Evolutionary conservation across 2,888 invertebrate species (phyloP), one percentile per base, ranked within the genome.

Genomic region (Eilema caniola): DNA sequence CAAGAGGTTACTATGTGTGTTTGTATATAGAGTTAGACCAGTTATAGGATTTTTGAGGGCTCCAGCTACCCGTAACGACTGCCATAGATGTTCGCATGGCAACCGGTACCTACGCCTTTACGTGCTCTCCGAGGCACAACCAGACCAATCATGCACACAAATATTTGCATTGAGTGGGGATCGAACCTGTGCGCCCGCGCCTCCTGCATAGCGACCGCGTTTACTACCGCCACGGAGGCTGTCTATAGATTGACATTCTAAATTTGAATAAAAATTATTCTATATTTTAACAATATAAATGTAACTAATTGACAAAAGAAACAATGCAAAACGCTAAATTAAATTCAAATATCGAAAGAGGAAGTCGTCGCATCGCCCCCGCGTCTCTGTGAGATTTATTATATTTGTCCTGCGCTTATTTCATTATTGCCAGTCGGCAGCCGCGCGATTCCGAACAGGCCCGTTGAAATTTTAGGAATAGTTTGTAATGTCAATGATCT

Each of bases 301-400:
- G 89, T 72, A 75, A 90, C 14, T 20, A 53, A 89, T 89, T 90
- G 90, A 90, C 90, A 90, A 90, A 90, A 88, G 86, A 87, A 90
- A 92, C 93, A 91, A 90, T 90, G 88, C 84, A 87, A 91, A 82
- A 90, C 85, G 93, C 90, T 93, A 93, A 95, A 95, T 95, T 95
- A 94, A 95, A 95, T 94, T 95, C 94, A 95, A 95, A 95, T 95
- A 95, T 95, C 94, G 94, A 93, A 92, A 90, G 92, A 93, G 94
- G 94, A 95, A 95, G 93, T 93, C 90, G 87, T 91, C 89, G 86
- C 86, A 89, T 89, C 93, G 90, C 92, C 92, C 93, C 86, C 92
- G 92, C 91, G 91, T 92, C 92, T 90, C 91, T 83, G 80, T 79
- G 89, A 94, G 95, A 95, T 95, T 95, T 95, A 95, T 95, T 94